These are phyloP conservation scores for Euura saliciscinereae DNA, from an alignment of 1,140 invertebrate species.

Conservation along the genomic window DNA sequence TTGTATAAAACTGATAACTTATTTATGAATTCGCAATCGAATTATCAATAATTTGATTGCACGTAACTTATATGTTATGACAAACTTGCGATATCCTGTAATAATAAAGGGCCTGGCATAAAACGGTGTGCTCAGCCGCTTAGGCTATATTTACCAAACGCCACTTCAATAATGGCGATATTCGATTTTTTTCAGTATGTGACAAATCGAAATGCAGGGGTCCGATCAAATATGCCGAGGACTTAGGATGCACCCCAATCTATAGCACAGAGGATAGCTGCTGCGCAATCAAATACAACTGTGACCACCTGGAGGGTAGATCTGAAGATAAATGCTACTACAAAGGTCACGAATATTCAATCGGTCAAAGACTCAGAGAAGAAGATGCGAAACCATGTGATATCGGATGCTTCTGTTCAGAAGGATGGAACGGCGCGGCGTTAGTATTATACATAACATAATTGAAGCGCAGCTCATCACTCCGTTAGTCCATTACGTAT, in stretches of 20 bases:
- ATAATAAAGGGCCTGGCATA: no score
- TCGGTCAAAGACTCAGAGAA: slow-evolving; percentile 25
- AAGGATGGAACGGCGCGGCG: background rate
- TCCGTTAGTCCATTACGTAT: no score
- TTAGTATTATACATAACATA: background rate
- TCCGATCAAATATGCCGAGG: slow-evolving; percentile 30
- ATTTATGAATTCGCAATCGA: no score
- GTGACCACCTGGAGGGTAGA: slow-evolving; percentile 21
- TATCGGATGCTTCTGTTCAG: slow-evolving; percentile 21
- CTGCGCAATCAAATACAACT: slow-evolving; percentile 33
- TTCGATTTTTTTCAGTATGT: slow-evolving; percentile 22
- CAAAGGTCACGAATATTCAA: slow-evolving; percentile 29
- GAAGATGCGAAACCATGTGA: slow-evolving; percentile 34
- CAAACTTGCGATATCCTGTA: no score
- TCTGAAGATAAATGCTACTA: slow-evolving; percentile 31
- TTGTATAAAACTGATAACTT: no score
- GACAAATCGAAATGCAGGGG: slow-evolving; percentile 28
- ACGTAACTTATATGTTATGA: no score
- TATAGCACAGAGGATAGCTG: slow-evolving; percentile 32
- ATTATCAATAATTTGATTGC: no score
- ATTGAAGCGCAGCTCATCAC: no score
- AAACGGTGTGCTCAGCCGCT: no score
- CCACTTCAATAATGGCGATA: no score
- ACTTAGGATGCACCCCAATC: slow-evolving; percentile 26
- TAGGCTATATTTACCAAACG: no score